Evolutionary conservation across 2,113 vertebrate genomes (phyloP).

Genomic region (Tretioscincus oriximinensis): DNA sequence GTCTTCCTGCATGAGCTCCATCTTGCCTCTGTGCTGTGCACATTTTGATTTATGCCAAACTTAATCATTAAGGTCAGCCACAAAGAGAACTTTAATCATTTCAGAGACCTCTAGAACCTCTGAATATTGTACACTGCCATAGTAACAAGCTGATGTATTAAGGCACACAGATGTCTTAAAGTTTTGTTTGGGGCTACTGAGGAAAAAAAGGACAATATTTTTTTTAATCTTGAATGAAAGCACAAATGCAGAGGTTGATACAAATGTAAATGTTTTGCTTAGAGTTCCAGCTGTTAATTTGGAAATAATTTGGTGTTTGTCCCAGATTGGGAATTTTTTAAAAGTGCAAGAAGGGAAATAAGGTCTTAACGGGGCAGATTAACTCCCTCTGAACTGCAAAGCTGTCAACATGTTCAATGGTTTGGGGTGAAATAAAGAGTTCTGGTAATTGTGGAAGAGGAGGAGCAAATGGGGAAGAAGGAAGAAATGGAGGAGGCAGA

Average conservation of each 20-base stretch:
- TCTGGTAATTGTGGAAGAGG: not conserved
- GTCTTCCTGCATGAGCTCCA: not conserved
- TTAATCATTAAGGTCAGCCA: not conserved
- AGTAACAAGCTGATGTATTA: conserved; percentile 2
- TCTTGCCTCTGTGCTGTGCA: not conserved
- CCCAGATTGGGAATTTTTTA: not conserved
- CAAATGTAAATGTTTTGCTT: not conserved
- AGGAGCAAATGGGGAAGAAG: not conserved
- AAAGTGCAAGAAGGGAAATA: not conserved
- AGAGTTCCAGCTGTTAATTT: no score
- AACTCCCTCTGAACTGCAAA: not conserved
- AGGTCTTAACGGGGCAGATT: not conserved
- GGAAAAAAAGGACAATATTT: not conserved
- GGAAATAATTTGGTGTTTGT: not conserved
- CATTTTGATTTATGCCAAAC: not conserved
- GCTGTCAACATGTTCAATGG: not conserved
- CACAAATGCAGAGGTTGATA: not conserved
- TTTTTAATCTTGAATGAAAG: not conserved
- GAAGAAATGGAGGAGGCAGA: not conserved
- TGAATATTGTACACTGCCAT: conserved; percentile 20
- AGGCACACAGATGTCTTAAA: not conserved
- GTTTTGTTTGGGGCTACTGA: not conserved
- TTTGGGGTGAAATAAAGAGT: not conserved
- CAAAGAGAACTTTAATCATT: conserved; percentile 13
- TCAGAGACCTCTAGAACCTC: not conserved